Evolutionary conservation across 2,888 invertebrate species (phyloP), one percentile per base, ranked within the genome.

Genomic region (Parasteatoda lunata): DNA sequence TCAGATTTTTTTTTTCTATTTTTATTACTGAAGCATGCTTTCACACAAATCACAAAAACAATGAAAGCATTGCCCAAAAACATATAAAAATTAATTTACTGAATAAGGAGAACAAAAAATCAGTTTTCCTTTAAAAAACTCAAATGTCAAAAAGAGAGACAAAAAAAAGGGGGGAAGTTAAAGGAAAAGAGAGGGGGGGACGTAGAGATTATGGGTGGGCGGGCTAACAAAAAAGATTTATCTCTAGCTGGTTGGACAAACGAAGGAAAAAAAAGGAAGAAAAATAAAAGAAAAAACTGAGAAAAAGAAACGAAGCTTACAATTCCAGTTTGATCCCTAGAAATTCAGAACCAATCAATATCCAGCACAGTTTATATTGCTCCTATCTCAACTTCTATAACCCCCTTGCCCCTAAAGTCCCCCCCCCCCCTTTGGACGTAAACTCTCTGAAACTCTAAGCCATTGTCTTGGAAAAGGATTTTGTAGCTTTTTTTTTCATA

Each of bases 301-400:
- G 54, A 54, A 64, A 65, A 65, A 69, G 75, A 85, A 80, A 85
- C 76, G 85, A 81, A 80, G 85, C 85, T 86, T 86, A 86, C 80
- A 86, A 86, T 86, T 86, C 85, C 77, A 86, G 80, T 86, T 86
- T 86, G 85, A 86, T 86, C 85, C 85, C 85, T 86, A 72, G 85
- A 86, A 86, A 86, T 86, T 86, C 85, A 86, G 85, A 86, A 86
- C 80, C 80, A 86, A 86, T 86, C 85, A 86, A 86, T 86, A 84
- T 84, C 84, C 70, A 84, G 84, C 72, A 78, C 84, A 84, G 84
- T 84, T 84, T 84, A 84, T 84, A 84, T 84, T 84, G 84, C 47
- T 64, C 77, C 79, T 69, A 45, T 48, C 48, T 68, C n/a, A 51
- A 52, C 47, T 69, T 13, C 52, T 47, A 52, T 45, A 15, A 69